Evolutionary conservation across 2,888 invertebrate species (phyloP).

Genomic region (Andricus quercusramuli): DNA sequence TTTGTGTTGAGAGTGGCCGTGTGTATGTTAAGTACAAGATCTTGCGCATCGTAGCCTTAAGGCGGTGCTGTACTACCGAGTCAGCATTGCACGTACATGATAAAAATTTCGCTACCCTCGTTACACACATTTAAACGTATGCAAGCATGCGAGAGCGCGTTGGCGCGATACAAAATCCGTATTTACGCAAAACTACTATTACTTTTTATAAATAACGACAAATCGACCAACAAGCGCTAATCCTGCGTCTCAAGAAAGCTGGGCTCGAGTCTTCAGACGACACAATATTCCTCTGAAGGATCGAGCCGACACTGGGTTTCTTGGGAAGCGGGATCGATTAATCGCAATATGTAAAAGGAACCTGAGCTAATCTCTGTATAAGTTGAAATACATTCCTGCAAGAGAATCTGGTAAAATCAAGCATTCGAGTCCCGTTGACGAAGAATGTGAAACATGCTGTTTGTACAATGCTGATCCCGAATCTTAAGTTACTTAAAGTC

Average conservation of each 20-base stretch:
- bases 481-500: conserved; percentile 35
- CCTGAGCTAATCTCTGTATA: conserved; percentile 58
- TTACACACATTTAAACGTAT: conserved; percentile 41
- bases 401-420: conserved; percentile 56
- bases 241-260: conserved; percentile 1
- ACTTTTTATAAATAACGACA: conserved; percentile 13
- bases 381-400: conserved; percentile 68
- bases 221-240: neutral
- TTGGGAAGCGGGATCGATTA: conserved; percentile 55
- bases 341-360: conserved; percentile 51
- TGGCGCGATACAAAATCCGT: neutral
- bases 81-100: conserved; percentile 48
- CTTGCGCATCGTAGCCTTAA: conserved; percentile 50
- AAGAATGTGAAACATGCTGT: conserved; percentile 31
- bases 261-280: conserved; percentile 1
- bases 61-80: conserved; percentile 49
- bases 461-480: conserved; percentile 37
- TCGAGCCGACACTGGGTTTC: conserved; percentile 39
- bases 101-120: conserved; percentile 33
- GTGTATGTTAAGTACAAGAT: conserved; percentile 58
- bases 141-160: conserved; percentile 15
- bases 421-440: neutral
- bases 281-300: neutral
- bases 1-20: conserved; percentile 60
- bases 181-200: conserved; percentile 15